Base-by-base conservation (phyloP, 1,140 invertebrate genomes). In the Calliphora vicina region DNA sequence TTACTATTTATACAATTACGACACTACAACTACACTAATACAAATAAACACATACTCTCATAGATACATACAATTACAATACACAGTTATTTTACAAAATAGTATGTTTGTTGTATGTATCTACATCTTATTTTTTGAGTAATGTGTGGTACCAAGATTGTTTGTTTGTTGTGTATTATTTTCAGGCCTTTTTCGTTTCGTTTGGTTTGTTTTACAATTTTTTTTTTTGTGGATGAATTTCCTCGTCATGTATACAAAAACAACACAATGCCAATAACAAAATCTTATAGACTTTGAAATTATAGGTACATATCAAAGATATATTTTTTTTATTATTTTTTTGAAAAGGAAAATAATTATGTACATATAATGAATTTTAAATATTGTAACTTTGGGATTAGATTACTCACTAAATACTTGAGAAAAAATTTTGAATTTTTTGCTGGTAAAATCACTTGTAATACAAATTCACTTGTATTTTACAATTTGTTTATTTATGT, bases 401-500 rank as follows among this genome's bases (percentile, higher is more conserved):
- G 26, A 29, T 86, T 89, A 89, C 88, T 89, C 86, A 89, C 88
- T 88, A 89, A 87, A 89, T 86, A 89, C 89, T 89, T 89, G 88
- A 84, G 88, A 88, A 89, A 89, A 89, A 89, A 89, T 89, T 88
- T 89, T 89, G 88, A 88, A 15, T 25, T 87, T 86, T 86, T 84
- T 86, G 1, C 35, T 35, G 3, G 3, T 25, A 42, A 23, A 0
- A 71, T 1, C 27, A 45, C 5, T 9, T 15, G 2, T 17, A 61
- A 13, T 8, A 45, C 25, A 82, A 82, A 29, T 1, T 82, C 43
- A n/a, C 9, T 82, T 23, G 50, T 2, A 8, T 35, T 35, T 8
- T 35, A 8, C 10, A 2, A 81, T 12, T 20, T 12, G 17, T 71
- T 82, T 71, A 25, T 83, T 80, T 78, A 76, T n/a, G n/a, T n/a